These are phyloP conservation scores for Dendrocincla tyrannina DNA, from an alignment of 2,797 vertebrate species.

Conservation along the genomic window DNA sequence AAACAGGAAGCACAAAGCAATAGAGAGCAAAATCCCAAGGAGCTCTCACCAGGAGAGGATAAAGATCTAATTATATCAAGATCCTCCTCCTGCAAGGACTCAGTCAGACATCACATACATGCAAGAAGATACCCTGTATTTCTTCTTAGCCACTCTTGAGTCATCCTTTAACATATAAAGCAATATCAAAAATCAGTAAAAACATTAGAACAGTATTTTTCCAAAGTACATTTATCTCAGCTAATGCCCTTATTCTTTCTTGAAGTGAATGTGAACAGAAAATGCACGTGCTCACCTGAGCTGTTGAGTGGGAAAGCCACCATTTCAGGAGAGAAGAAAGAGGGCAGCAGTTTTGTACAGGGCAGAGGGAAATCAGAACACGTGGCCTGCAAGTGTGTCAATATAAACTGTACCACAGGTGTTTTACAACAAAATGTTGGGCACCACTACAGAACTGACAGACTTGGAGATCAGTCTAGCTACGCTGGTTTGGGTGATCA, in stretches of 20 bases:
- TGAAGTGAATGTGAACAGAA: background rate
- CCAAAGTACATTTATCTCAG: background rate
- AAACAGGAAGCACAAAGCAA: background rate
- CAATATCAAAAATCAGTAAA: background rate
- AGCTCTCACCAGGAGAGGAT: background rate
- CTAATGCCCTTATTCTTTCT: background rate
- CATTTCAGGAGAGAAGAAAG: background rate
- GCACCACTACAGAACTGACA: background rate
- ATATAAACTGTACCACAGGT: background rate
- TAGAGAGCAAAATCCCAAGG: background rate
- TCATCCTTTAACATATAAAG: background rate
- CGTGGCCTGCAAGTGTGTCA: background rate
- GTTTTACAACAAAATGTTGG: background rate
- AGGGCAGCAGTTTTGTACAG: background rate
- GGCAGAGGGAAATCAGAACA: background rate
- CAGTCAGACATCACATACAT: fast-evolving
- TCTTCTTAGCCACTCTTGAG: background rate
- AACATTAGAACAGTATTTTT: background rate
- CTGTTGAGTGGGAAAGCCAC: background rate
- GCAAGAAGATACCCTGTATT: background rate
- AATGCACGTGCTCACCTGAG: background rate
- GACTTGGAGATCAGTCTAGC: fast-evolving
- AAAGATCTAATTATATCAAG: background rate
- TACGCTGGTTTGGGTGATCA: background rate
- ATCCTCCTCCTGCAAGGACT: background rate